Base-by-base conservation (phyloP, 2,797 vertebrate genomes). In the Thaleichthys pacificus region DNA sequence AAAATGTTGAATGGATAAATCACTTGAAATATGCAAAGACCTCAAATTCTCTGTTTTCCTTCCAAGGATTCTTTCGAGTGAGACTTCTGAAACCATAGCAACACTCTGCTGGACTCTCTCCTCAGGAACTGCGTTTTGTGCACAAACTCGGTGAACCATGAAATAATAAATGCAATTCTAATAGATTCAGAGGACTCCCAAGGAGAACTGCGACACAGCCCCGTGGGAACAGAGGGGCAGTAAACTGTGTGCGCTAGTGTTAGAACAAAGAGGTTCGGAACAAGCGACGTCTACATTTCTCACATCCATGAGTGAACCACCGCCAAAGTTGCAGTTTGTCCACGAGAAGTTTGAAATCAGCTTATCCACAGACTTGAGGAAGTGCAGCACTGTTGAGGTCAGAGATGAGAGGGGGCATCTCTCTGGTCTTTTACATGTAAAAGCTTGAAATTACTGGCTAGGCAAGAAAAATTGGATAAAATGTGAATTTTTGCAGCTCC, bases 81-180 rank as follows among this genome's bases (percentile, higher is more conserved):
- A 82, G 80, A 84, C 86, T 86, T 82, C 82, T 77, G 87, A 84
- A 92, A 86, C 87, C 89, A 91, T 89, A 85, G 88, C 86, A 91
- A 92, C 88, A 69, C 78, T 76, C 80, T 72, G 82, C 75, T 68
- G 82, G 80, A 76, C 78, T 54, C 77, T 3, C 28, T 80, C 3
- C 32, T 81, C 75, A 82, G 82, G 85, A 72, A 2, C 64, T 67
- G 62, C 80, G 77, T 69, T 85, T 74, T 77, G 70, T 88, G 85
- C 83, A 80, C 66, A 81, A 73, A 71, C 75, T 82, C 70, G 77
- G 79, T 86, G 82, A 87, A 82, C 79, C 84, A 78, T 71, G 81
- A 80, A 82, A 78, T 73, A 81, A 69, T 72, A 82, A 83, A 80
- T 72, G 61, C 42, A 58, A 86, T 78, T 84, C 70, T 74, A 76